These are phyloP conservation scores for Acyrthosiphon pisum DNA, from an alignment of 1,140 invertebrate genomes.

Conservation along the genomic window DNA sequence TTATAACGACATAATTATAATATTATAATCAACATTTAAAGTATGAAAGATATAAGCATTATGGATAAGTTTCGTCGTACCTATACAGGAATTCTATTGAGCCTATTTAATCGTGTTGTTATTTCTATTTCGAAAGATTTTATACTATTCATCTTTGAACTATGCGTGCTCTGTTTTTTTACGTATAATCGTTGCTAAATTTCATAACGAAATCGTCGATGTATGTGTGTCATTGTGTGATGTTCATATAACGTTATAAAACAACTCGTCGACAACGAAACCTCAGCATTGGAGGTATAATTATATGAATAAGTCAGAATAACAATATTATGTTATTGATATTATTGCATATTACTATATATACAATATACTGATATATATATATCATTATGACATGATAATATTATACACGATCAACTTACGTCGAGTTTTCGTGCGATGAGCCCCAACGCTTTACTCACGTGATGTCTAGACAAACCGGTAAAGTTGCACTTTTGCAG, in stretches of 20 bases:
- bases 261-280: too few species aligned
- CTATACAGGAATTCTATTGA: neutral
- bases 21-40: neutral
- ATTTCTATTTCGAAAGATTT: neutral
- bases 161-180: neutral
- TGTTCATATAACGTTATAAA: too few species aligned
- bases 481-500: neutral
- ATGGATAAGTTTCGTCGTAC: neutral
- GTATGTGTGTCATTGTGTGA: too few species aligned
- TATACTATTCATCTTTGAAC: neutral
- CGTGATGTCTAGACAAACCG: conserved; percentile 46
- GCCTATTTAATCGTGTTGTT: neutral
- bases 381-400: too few species aligned
- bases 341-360: too few species aligned
- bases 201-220: neutral
- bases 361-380: too few species aligned
- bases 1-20: neutral
- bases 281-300: too few species aligned
- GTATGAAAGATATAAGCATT: too few species aligned
- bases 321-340: too few species aligned
- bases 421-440: conserved; percentile 43
- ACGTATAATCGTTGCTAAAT: neutral
- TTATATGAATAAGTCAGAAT: too few species aligned
- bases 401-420: neutral
- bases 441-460: neutral